These are phyloP conservation scores for Dorcus parallelipipedus DNA, from an alignment of 2,888 invertebrate genomes.

Conservation along the genomic window DNA sequence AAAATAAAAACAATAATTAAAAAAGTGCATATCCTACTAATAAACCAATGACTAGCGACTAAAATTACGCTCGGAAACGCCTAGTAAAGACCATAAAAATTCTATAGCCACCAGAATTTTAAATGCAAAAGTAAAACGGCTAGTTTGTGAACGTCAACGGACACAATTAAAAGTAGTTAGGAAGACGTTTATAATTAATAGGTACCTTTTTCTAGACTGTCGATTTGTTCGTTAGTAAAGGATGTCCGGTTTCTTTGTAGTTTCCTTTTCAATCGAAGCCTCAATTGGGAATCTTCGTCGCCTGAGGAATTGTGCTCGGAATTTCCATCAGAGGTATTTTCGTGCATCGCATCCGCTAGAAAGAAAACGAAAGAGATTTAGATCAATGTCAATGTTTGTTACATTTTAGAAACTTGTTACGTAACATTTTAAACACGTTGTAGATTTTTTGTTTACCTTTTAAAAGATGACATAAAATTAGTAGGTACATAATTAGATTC, in stretches of 20 bases:
- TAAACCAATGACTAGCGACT: no score
- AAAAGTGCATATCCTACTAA: no score
- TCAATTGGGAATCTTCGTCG: constrained; percentile 87
- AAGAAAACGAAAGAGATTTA: constrained; percentile 3
- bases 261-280: constrained; percentile 91
- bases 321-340: constrained; percentile 82
- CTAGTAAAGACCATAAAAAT: background rate
- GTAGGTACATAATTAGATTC: no score
- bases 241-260: constrained; percentile 96
- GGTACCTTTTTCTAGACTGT: constrained; percentile 96
- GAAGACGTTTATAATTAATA: constrained; percentile 13
- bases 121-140: background rate
- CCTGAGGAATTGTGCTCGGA: constrained; percentile 89
- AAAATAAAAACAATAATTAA: constrained; percentile 41
- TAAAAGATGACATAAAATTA: no score
- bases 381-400: constrained; percentile 5
- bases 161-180: background rate
- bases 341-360: constrained; percentile 37
- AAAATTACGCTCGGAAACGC: background rate
- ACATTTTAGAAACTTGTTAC: constrained; percentile 5
- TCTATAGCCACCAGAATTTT: background rate
- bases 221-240: constrained; percentile 98
- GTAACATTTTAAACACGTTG: background rate
- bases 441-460: no score
- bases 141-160: background rate